These are phyloP conservation scores for Lissocephala sabroskyi DNA, from an alignment of 2,888 invertebrate genomes.

Conservation along the genomic window DNA sequence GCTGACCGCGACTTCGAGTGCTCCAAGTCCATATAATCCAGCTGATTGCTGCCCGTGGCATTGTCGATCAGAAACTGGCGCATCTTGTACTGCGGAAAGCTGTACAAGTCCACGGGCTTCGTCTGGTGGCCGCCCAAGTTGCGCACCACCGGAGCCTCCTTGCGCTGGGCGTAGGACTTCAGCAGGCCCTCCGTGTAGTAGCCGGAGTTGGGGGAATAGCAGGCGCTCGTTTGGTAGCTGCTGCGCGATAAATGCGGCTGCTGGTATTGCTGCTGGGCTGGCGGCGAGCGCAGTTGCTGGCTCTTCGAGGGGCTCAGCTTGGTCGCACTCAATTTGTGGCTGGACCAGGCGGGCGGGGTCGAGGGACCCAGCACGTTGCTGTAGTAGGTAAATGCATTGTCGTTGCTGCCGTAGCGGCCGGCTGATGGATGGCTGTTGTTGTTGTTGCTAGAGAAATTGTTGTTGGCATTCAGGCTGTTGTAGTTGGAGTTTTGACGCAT, in stretches of 20 bases:
- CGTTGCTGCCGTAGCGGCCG: conserved; percentile 29
- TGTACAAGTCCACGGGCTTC: conserved; percentile 7
- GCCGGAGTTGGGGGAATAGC: conserved; percentile 22
- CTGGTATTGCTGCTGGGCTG: no score
- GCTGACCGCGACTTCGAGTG: no score
- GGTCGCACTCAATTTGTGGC: conserved; percentile 19
- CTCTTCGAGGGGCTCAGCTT: conserved; percentile 37
- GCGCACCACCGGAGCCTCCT: conserved; percentile 1
- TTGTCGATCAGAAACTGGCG: conserved; percentile 20
- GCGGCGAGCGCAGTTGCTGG: conserved; percentile 8
- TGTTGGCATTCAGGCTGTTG: conserved; percentile 23
- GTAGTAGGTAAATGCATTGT: conserved; percentile 46
- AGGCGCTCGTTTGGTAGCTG: conserved; percentile 27
- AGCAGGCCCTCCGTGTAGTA: conserved; percentile 24
- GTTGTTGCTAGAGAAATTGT: conserved; percentile 17
- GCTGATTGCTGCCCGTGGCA: conserved; percentile 10
- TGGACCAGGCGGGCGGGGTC: conserved; percentile 22
- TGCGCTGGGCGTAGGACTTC: conserved; percentile 15
- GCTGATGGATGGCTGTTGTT: conserved; percentile 12
- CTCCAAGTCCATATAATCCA: no score
- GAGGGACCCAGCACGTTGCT: conserved; percentile 18
- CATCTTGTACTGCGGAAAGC: conserved; percentile 7
- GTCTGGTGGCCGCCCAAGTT: no score
- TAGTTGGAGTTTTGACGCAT: conserved; percentile 26
- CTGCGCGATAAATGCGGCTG: background rate